A percentile compares a stretch with the other conserved stretches of the same genome.
Conservation (phyloP, 2,888 invertebrate species). For the Actias luna region DNA sequence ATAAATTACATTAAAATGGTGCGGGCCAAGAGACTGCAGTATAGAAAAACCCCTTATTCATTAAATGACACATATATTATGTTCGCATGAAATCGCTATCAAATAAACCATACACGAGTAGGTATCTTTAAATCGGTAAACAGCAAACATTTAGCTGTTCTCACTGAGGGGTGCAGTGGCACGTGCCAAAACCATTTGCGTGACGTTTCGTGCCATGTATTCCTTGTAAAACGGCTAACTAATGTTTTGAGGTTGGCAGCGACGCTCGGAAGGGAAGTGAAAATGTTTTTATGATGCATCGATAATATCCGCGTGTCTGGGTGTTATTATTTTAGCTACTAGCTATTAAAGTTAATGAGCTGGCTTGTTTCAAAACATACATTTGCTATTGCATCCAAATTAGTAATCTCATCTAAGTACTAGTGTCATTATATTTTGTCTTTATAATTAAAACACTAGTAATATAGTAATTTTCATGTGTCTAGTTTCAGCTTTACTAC, state of each 20-base stretch:
- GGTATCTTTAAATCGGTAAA: constrained; percentile 54
- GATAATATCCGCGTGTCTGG: constrained; percentile 6
- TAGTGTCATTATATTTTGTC: too few relatives aligned
- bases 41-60: too few relatives aligned
- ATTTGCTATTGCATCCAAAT: too few relatives aligned
- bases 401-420: too few relatives aligned
- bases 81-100: constrained; percentile 26
- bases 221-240: constrained; percentile 60
- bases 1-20: too few relatives aligned
- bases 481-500: too few relatives aligned
- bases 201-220: constrained; percentile 55
- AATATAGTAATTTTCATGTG: too few relatives aligned
- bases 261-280: constrained; percentile 20
- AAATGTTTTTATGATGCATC: constrained; percentile 7
- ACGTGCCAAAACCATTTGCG: constrained; percentile 68
- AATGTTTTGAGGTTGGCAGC: constrained; percentile 54
- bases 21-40: too few relatives aligned
- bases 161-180: constrained; percentile 45
- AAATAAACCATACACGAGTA: constrained; percentile 26
- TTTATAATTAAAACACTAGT: too few relatives aligned
- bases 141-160: constrained; percentile 58
- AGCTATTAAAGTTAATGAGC: not conserved
- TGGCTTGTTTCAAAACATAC: not conserved
- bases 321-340: not conserved
- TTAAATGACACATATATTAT: too few relatives aligned